A percentile compares a stretch with the other conserved stretches of the same genome.
Evolutionary conservation across 2,113 vertebrate genomes (phyloP).

Genomic region (Rafetus swinhoei): DNA sequence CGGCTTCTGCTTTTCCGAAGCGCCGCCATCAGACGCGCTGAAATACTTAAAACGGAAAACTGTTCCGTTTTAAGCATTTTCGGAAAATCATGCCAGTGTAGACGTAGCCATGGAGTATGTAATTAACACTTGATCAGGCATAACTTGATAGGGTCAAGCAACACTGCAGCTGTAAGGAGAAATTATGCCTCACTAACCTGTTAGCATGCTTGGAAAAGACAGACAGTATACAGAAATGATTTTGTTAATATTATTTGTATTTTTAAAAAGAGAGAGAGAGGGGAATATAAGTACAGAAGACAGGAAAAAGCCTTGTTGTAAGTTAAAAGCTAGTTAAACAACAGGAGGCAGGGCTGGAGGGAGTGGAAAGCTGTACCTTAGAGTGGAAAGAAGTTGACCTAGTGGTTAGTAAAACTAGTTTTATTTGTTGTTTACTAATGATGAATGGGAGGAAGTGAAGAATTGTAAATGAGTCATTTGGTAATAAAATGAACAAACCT

Average conservation of each 20-base stretch:
- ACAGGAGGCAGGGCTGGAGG: neutral
- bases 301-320: neutral
- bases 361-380: neutral
- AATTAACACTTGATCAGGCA: neutral
- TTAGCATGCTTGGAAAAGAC: neutral
- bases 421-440: neutral
- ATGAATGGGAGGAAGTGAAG: constrained; percentile 27
- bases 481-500: neutral
- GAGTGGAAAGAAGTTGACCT: neutral
- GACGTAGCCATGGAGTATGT: too few relatives aligned
- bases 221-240: neutral
- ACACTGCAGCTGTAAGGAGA: neutral
- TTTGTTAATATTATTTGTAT: neutral
- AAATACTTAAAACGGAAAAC: too few relatives aligned
- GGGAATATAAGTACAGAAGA: neutral
- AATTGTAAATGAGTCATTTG: neutral
- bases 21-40: too few relatives aligned
- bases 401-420: neutral
- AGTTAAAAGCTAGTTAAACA: neutral
- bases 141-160: accelerated
- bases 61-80: too few relatives aligned
- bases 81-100: too few relatives aligned
- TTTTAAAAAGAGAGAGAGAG: neutral
- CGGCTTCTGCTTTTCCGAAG: too few relatives aligned
- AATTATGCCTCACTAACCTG: neutral